Percentiles rank a stretch among this genome's conserved stretches.
Evolutionary conservation across 2,888 invertebrate species (phyloP).

Genomic region (Nymphalis urticae): DNA sequence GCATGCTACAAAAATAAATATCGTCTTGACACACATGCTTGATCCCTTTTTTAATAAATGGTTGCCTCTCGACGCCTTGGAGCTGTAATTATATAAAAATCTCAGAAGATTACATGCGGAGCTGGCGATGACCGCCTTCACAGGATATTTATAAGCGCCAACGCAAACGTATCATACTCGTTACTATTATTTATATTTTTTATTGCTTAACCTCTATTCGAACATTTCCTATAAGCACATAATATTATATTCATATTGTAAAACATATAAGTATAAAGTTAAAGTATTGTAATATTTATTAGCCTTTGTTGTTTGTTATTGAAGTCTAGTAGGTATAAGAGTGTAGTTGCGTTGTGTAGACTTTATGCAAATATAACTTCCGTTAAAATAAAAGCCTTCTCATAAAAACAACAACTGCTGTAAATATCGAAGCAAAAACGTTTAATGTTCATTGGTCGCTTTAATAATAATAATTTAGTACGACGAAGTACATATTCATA

Average conservation of each 20-base stretch:
- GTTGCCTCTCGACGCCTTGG: slow-evolving; percentile 50
- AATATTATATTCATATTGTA: neutral
- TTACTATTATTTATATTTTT: slow-evolving; percentile 16
- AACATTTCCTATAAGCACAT: slow-evolving; percentile 10
- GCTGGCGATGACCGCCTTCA: slow-evolving; percentile 1
- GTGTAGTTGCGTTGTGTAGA: neutral
- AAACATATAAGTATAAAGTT: neutral
- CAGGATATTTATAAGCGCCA: slow-evolving; percentile 27
- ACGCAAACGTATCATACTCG: slow-evolving; percentile 18
- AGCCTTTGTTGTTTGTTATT: slow-evolving; percentile 19
- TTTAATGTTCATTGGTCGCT: slow-evolving; percentile 37
- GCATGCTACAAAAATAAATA: slow-evolving; percentile 42
- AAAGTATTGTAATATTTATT: slow-evolving; percentile 3
- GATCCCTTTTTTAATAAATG: slow-evolving; percentile 53
- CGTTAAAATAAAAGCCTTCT: slow-evolving; percentile 25
- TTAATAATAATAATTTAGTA: slow-evolving; percentile 40
- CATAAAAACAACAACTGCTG: slow-evolving; percentile 31
- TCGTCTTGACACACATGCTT: slow-evolving; percentile 46
- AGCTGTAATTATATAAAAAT: slow-evolving; percentile 64
- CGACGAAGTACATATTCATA: slow-evolving; percentile 36
- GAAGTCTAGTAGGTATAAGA: slow-evolving; percentile 11
- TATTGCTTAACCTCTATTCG: slow-evolving; percentile 20
- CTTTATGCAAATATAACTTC: slow-evolving; percentile 20
- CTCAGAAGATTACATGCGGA: slow-evolving; percentile 54
- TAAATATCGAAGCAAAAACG: slow-evolving; percentile 36